Evolutionary conservation across 2,888 invertebrate genomes (phyloP).

Genomic region (Homarus gammarus): DNA sequence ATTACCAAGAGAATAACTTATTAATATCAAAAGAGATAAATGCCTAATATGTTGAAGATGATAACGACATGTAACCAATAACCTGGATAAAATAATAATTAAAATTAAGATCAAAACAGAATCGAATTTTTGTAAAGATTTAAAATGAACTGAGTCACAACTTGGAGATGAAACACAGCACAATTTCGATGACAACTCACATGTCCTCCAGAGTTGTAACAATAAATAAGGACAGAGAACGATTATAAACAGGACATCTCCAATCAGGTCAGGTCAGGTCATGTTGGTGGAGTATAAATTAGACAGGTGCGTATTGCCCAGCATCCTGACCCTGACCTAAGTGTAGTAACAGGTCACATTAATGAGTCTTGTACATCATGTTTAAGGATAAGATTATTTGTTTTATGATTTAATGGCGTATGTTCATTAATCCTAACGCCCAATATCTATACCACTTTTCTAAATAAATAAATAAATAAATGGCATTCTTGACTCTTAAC

Average conservation of each 20-base stretch:
- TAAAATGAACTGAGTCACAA: too few relatives aligned
- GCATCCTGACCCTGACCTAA: too few relatives aligned
- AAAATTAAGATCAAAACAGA: background rate
- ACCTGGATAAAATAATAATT: background rate
- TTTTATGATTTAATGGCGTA: background rate
- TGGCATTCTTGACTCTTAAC: background rate
- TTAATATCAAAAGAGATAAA: background rate
- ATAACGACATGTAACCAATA: background rate
- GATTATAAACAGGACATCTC: too few relatives aligned
- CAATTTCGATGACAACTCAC: too few relatives aligned
- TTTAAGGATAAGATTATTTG: background rate
- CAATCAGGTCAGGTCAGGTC: too few relatives aligned
- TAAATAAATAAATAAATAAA: background rate
- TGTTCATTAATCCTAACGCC: background rate
- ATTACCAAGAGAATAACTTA: background rate
- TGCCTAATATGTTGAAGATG: background rate
- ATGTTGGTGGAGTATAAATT: too few relatives aligned
- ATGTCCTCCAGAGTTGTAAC: too few relatives aligned
- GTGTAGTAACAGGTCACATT: too few relatives aligned
- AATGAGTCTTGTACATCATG: background rate
- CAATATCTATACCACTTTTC: too few relatives aligned
- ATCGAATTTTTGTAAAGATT: background rate
- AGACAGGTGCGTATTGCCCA: too few relatives aligned
- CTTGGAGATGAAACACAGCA: too few relatives aligned
- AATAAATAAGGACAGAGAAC: too few relatives aligned